Evolutionary conservation across 2,113 vertebrate species (phyloP).

Genomic region (Muntiacus reevesi): DNA sequence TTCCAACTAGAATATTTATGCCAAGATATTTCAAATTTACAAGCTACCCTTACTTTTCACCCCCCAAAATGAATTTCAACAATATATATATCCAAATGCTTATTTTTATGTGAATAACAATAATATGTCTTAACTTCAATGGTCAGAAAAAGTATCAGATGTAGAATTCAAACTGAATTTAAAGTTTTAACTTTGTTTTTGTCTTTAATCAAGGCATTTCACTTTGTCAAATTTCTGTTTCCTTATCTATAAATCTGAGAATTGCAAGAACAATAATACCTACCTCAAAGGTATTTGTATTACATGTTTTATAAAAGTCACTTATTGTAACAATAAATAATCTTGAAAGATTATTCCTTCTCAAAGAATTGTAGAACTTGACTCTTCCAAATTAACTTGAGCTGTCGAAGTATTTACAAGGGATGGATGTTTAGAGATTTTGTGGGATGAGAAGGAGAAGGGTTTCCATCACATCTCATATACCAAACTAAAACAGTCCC

Average conservation of each 20-base stretch:
- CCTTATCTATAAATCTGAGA: background rate
- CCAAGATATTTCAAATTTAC: background rate
- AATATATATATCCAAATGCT: background rate
- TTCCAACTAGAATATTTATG: background rate
- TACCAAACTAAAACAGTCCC: background rate
- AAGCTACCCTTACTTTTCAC: background rate
- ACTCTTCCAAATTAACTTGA: background rate
- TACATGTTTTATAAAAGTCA: slow-evolving; percentile 31
- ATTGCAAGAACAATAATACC: background rate
- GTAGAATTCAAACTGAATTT: background rate
- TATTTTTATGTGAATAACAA: background rate
- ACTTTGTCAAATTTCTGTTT: background rate
- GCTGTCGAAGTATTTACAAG: background rate
- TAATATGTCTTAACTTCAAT: background rate
- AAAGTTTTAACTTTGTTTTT: background rate
- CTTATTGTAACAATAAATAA: background rate
- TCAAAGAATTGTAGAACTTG: background rate
- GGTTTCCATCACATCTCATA: background rate
- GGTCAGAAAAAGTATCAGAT: background rate
- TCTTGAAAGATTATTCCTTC: background rate
- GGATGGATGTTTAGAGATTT: background rate
- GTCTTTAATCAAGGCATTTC: background rate
- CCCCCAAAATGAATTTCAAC: background rate
- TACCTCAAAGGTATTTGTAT: background rate
- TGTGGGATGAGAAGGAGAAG: background rate